Evolutionary conservation across 2,888 invertebrate species (phyloP), one percentile per base, ranked within the genome.

Genomic region (Eristalis intricaria): DNA sequence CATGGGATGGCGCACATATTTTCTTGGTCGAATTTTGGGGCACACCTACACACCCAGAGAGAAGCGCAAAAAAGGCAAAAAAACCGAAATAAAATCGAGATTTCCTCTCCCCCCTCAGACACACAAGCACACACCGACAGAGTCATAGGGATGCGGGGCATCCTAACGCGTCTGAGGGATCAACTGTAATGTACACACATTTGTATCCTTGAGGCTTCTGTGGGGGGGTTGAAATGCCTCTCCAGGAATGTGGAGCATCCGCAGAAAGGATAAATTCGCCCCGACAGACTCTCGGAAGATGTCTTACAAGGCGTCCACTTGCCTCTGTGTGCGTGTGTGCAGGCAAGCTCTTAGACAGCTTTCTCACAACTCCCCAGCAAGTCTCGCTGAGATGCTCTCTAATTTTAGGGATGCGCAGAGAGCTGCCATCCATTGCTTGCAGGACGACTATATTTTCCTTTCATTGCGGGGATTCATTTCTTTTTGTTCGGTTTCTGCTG

Each of bases 321-420:
- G n/a, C 63, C n/a, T n/a, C 50, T 60, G 58, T 69, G 50, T 71
- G 38, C 26, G 35, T 73, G 79, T 79, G 29, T 82, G 70, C 70
- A 77, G 65, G 76, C 43, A 76, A 76, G 82, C 76, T 82, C 65
- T 78, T 69, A 70, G 63, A 71, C 40, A 64, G 60, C n/a, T 61
- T 70, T 11, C 32, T 63, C 32, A 79, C 79, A 84, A 84, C 84
- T 87, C 78, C 61, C 85, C 87, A 79, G 64, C 61, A 63, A 56
- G 61, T 79, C 77, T 78, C 58, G 35, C n/a, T 7, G 50, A 61
- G 61, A 73, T 76, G 60, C 84, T 87, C 87, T 83, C 83, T 80
- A 87, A 87, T 79, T 58, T 64, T 64, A 66, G 68, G 68, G 83
- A 87, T 87, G 87, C 87, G 87, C 87, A 87, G 87, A 87, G 87